Evolutionary conservation across 2,113 vertebrate species (phyloP).

Genomic region (Muscicapa adusta): DNA sequence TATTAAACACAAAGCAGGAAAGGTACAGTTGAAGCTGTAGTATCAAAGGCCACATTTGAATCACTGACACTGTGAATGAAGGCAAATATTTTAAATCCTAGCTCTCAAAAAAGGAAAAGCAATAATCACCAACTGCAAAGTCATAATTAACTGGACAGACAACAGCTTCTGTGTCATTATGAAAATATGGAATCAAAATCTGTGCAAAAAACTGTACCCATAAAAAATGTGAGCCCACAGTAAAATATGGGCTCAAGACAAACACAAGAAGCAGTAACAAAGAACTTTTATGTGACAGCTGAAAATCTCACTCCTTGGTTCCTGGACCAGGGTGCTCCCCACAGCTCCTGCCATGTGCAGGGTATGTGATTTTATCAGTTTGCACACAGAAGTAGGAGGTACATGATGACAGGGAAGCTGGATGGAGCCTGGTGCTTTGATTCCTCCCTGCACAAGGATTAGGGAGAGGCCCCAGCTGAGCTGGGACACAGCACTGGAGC

Average conservation of each 20-base stretch:
- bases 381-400: background rate
- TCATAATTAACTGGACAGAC: background rate
- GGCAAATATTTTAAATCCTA: background rate
- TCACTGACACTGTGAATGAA: background rate
- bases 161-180: background rate
- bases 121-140: background rate
- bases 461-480: background rate
- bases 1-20: background rate
- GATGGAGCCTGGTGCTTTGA: background rate
- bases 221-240: background rate
- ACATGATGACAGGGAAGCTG: fast-evolving
- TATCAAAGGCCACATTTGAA: background rate
- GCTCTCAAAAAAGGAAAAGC: background rate
- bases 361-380: background rate
- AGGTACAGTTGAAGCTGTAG: background rate
- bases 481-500: background rate
- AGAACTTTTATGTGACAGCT: background rate
- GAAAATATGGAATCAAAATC: background rate
- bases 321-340: background rate
- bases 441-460: background rate
- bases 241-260: background rate
- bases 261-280: background rate
- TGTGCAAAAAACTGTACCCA: background rate
- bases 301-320: background rate
- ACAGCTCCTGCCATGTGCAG: fast-evolving